Evolutionary conservation across 2,888 invertebrate genomes (phyloP), one percentile per base, ranked within the genome.

Genomic region (Drosophila kanekoi): DNA sequence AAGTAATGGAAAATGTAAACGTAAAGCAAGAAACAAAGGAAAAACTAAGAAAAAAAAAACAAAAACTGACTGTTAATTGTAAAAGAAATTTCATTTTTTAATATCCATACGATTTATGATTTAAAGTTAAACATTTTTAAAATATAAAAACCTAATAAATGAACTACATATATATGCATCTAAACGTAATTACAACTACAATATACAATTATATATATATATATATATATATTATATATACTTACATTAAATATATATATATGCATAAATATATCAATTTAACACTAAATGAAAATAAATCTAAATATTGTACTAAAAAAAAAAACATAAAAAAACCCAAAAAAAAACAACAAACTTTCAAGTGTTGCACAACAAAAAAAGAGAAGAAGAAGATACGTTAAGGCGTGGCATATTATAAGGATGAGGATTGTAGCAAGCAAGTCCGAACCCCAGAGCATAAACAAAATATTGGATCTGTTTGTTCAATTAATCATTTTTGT

Each of bases 1-100:
- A 87, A 81, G 80, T 77, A 87, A 86, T 74, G 70, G 64, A 71
- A 78, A 72, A 80, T 70, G 81, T 80, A 80, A 81, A 72, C 73
- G 68, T 73, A 73, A 73, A 56, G 40, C 52, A 61, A 78, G 72
- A 78, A 77, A 78, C 16, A 35, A 47, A 60, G 68, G 18, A 18
- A 18, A 18, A 18, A 3, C 76, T 72, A 65, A 79, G 71, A 67
- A 87, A 85, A 90, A 86, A 87, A 77, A 82, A 86, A 90, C 86
- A 82, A 86, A 90, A 85, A 91, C 91, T 91, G 92, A 92, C 92
- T 92, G 92, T 92, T 92, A 92, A 92, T 92, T 92, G 91, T 92
- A 92, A 92, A 92, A 91, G 91, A 91, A 28, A 92, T 90, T 92
- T 92, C 89, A 70, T 84, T 87, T 84, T 81, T 68, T 70, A 81